phyloP scores from a whole-genome alignment of 2,797 vertebrate genomes.

The Octomys mimax region DNA sequence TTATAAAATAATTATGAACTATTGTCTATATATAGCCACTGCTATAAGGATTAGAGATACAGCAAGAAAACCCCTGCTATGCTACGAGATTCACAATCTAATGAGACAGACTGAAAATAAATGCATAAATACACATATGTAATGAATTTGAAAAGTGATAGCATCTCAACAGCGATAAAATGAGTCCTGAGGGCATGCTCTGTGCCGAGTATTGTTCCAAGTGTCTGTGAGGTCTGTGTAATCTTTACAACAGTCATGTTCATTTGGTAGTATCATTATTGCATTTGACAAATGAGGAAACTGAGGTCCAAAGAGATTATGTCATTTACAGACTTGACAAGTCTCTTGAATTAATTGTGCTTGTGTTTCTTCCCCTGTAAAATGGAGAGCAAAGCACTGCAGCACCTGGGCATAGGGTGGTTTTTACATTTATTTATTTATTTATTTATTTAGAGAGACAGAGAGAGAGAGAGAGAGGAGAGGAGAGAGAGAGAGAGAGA shows the following conservation, averaged over 20 bases:
- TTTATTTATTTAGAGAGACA: too few relatives aligned
- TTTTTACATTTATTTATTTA: too few relatives aligned
- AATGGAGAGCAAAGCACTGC: neutral
- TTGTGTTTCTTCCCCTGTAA: neutral
- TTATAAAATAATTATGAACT: constrained; percentile 34
- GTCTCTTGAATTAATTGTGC: neutral
- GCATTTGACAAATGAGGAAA: constrained; percentile 28
- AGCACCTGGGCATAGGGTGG: neutral
- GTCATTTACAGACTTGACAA: neutral
- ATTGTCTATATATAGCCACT: neutral
- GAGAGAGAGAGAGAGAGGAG: too few relatives aligned
- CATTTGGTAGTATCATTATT: neutral
- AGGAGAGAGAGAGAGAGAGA: too few relatives aligned
- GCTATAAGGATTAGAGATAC: neutral
- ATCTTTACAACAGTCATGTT: neutral
- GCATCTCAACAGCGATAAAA: neutral
- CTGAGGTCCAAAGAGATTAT: neutral
- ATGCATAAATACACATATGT: neutral
- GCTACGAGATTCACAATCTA: neutral
- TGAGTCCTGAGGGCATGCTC: neutral
- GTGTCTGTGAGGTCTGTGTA: neutral
- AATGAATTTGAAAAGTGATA: neutral
- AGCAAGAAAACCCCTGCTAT: neutral
- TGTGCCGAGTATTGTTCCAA: neutral
- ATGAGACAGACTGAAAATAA: neutral